Percentiles rank a stretch among this genome's conserved stretches.
phyloP scores from a whole-genome alignment of 2,797 vertebrate species.

The Schizopygopsis pylzovi region DNA sequence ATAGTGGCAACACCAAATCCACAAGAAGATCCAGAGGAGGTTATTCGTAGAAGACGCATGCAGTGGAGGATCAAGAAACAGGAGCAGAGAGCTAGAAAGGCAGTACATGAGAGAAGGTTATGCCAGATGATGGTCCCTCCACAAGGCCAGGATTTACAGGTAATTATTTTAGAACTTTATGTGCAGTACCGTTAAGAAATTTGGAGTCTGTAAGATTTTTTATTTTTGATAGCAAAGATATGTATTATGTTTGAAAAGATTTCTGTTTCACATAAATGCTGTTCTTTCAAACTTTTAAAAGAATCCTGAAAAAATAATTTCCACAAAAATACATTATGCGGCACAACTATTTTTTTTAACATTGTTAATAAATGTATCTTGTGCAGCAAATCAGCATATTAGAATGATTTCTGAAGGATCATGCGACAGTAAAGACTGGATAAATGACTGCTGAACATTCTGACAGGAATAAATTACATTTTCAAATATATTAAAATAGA shows the following conservation, averaged over 20 bases:
- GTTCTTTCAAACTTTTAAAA: not conserved
- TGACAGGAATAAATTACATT: not conserved
- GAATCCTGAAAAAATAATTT: not conserved
- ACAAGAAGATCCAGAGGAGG: conserved; percentile 73
- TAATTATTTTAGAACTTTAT: conserved; percentile 18
- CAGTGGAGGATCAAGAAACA: conserved; percentile 84
- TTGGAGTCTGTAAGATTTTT: not conserved
- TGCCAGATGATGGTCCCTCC: conserved; percentile 51
- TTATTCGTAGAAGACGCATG: conserved; percentile 76
- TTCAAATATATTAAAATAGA: conserved; percentile 3
- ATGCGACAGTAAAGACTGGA: not conserved
- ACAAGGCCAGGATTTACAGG: conserved; percentile 55
- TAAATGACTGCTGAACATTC: not conserved
- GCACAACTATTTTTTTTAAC: not conserved
- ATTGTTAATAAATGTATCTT: not conserved
- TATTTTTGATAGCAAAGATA: not conserved
- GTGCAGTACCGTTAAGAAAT: not conserved
- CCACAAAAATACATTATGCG: not conserved
- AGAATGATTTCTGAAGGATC: not conserved
- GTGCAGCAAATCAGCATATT: not conserved
- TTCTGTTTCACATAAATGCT: not conserved
- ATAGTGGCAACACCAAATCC: conserved; percentile 52
- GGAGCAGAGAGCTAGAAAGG: conserved; percentile 81
- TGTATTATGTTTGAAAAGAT: too few species aligned
- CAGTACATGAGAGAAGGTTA: conserved; percentile 67